Evolutionary conservation across 2,888 invertebrate species (phyloP).

Genomic region (Drosophila suboccidentalis): DNA sequence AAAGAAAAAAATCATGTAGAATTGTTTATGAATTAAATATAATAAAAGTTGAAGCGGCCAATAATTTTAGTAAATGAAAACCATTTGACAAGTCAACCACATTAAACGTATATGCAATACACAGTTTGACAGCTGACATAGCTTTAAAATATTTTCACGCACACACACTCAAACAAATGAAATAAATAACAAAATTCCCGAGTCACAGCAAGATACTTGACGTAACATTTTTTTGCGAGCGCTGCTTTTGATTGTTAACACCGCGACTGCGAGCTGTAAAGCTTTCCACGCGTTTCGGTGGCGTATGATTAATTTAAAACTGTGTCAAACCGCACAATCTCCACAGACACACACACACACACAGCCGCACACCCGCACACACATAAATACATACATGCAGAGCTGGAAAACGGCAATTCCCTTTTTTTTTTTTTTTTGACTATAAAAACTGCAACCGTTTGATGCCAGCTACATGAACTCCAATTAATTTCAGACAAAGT

Average conservation of each 20-base stretch:
- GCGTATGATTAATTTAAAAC: conserved; percentile 82
- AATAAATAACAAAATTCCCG: conserved; percentile 33
- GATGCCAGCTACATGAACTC: conserved; percentile 72
- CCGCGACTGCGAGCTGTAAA: conserved; percentile 52
- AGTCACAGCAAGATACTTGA: conserved; percentile 44
- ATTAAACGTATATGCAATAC: conserved; percentile 1
- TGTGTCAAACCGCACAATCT: conserved; percentile 73
- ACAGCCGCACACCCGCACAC: neutral
- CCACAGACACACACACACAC: neutral
- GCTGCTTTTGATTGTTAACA: conserved; percentile 52
- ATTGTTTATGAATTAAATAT: neutral
- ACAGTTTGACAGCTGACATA: conserved; percentile 27
- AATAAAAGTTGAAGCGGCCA: neutral
- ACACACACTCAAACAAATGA: conserved; percentile 1
- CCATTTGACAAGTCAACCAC: conserved; percentile 7
- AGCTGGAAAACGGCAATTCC: conserved; percentile 21
- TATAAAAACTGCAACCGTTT: conserved; percentile 64
- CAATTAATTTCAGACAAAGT: conserved; percentile 79
- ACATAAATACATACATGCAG: neutral
- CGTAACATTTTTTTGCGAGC: conserved; percentile 13
- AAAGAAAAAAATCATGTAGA: neutral
- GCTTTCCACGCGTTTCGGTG: conserved; percentile 55
- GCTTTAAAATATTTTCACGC: conserved; percentile 25
- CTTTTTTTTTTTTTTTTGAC: conserved; percentile 47
- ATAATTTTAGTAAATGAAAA: neutral